These are phyloP conservation scores for Tethya wilhelma DNA, from an alignment of 37 sponge, comb jelly and placozoan genomes.

Conservation along the genomic window DNA sequence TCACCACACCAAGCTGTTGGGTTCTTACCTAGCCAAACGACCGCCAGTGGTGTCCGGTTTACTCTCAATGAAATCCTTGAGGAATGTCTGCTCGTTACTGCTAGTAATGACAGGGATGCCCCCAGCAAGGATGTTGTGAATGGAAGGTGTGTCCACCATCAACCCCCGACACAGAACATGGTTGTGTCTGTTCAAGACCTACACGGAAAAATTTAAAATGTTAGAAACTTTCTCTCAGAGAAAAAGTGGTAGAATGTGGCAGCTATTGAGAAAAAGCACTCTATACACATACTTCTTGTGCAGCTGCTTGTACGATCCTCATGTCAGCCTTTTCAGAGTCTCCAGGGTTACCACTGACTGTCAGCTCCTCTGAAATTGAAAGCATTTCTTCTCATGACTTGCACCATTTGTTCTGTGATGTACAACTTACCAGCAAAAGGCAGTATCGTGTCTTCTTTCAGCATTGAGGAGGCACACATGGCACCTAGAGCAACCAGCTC, in stretches of 20 bases:
- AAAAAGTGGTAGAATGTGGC: background rate
- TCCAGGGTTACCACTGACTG: constrained; percentile 23
- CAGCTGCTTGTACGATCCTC: constrained; percentile 86
- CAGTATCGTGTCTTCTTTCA: constrained; percentile 54
- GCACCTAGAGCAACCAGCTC: constrained; percentile 79
- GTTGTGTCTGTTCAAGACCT: constrained; percentile 65
- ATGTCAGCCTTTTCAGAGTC: constrained; percentile 77
- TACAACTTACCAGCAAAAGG: constrained; percentile 61
- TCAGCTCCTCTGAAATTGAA: constrained; percentile 69
- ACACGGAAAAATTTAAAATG: background rate
- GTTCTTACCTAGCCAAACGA: constrained; percentile 86
- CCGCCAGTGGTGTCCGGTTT: constrained; percentile 81
- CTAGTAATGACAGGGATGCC: constrained; percentile 34
- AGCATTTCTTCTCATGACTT: background rate
- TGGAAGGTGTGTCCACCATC: constrained; percentile 56
- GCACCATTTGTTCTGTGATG: background rate
- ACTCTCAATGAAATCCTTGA: constrained; percentile 83
- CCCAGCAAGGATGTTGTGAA: constrained; percentile 66
- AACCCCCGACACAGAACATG: constrained; percentile 77
- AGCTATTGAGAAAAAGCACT: background rate
- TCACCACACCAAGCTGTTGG: no score
- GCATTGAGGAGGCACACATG: constrained; percentile 77
- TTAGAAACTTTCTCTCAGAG: background rate
- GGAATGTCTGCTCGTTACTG: constrained; percentile 74
- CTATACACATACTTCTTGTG: constrained; percentile 50